These are phyloP conservation scores for Dolichomitus sp. DNA, from an alignment of 2,888 invertebrate genomes.

Conservation along the genomic window DNA sequence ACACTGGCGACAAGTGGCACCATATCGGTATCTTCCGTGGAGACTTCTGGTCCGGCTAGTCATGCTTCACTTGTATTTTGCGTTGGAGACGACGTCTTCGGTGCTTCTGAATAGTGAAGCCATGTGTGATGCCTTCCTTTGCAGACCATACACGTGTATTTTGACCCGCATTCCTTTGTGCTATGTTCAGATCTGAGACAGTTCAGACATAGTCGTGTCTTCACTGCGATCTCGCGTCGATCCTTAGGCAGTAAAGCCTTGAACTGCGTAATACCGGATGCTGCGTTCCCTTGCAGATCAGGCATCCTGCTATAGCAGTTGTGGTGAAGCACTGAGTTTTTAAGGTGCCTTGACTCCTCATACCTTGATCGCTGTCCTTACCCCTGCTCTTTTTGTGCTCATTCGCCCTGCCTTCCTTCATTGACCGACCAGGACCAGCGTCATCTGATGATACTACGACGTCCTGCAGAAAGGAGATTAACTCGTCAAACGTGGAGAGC, in stretches of 20 bases:
- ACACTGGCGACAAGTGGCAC: slow-evolving; percentile 23
- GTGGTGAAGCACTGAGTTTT: too few relatives aligned
- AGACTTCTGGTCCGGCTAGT: not conserved
- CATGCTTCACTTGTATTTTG: not conserved
- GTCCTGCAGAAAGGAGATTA: too few relatives aligned
- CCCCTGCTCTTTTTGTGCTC: too few relatives aligned
- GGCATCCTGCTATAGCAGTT: too few relatives aligned
- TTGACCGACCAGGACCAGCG: too few relatives aligned
- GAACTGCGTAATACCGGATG: slow-evolving; percentile 1
- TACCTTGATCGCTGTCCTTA: too few relatives aligned
- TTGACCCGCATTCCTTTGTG: slow-evolving; percentile 22
- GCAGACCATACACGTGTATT: slow-evolving; percentile 14
- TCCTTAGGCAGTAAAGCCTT: slow-evolving; percentile 16
- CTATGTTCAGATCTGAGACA: slow-evolving; percentile 25
- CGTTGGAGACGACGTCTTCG: not conserved
- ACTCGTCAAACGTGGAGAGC: too few relatives aligned
- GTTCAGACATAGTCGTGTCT: slow-evolving; percentile 6
- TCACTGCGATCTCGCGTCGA: not conserved
- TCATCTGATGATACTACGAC: too few relatives aligned
- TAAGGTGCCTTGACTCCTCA: too few relatives aligned
- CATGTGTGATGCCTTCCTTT: slow-evolving; percentile 23
- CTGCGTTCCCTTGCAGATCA: too few relatives aligned
- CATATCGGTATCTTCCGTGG: not conserved
- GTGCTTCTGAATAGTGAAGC: slow-evolving; percentile 27
- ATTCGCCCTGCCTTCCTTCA: too few relatives aligned